Base-by-base conservation (phyloP, 2,888 invertebrate genomes). In the Andricus curvator region DNA sequence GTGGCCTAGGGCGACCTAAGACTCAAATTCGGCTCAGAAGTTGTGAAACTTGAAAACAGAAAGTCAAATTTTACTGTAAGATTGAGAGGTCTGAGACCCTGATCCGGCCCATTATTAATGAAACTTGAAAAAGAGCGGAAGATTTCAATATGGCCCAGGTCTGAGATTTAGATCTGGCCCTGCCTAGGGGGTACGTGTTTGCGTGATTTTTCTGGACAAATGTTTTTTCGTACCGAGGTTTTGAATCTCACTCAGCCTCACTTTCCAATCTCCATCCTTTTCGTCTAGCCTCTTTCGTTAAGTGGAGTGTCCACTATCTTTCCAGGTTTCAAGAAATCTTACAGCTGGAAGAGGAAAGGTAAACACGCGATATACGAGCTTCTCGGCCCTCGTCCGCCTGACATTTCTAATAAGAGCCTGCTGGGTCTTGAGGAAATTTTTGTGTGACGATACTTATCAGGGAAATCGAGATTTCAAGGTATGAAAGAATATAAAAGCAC, bases 251-350 rank as follows among this genome's bases (percentile, higher is more conserved):
- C 83, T 83, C 80, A 82, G 83, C 82, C 70, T 81, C 68, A 68
- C 81, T 82, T 79, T 78, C 78, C 60, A 83, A 84, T 84, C 37
- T 60, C 60, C 37, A 60, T 74, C 22, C 29, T n/a, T 48, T 9
- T 25, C 41, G 22, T 25, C 41, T 17, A 56, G 56, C 37, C 74
- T 77, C 82, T 84, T 82, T 81, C 77, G 79, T 82, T 86, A 86
- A 87, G 86, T 88, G 86, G 86, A 88, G 87, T 88, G 88, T 88
- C 89, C 88, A 88, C 89, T 89, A 86, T 87, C 84, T 83, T 51
- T 82, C 83, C 84, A 86, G 87, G 84, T 86, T 85, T 85, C 86
- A 86, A 82, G 82, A 20, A 48, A 68, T 62, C 79, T 77, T 64
- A 78, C 76, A 78, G 60, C 65, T 78, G 66, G 78, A 68, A 70